Base-by-base conservation (phyloP, 2,888 invertebrate genomes). In the Heliconius sara region DNA sequence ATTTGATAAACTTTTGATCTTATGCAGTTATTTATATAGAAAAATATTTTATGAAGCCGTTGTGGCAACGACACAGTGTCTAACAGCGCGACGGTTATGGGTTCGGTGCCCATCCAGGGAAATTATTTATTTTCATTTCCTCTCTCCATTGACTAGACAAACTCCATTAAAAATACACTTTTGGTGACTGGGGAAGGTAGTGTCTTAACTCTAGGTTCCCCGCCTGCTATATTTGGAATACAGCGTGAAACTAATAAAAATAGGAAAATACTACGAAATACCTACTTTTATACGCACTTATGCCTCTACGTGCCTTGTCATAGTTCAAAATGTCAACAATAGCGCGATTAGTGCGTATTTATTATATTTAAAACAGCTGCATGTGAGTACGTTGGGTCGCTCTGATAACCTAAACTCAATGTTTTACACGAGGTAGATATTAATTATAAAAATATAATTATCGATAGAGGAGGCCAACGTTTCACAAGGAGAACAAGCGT, bases 321-420 rank as follows among this genome's bases (percentile, higher is more conserved):
- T 47, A 74, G 79, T 78, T 78, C 78, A 81, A 43, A 72, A 27
- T 73, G 82, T 82, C 78, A 76, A 70, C 65, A 57, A 30, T 30
- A 72, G 78, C 65, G 39, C 27, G 78, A 82, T 79, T 81, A 79
- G 79, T 82, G 81, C 83, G 81, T 81, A 78, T 79, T 81, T 82
- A 84, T 81, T 70, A 70, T 70, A 70, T 70, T 27, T 83, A 83
- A 72, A 81, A 82, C 78, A 77, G 79, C 77, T 80, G 80, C 74
- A 70, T 70, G 16, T 16, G 13, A 43, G 70, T 43, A 68, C 25
- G 70, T 77, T 34, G 52, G 83, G 76, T 83, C 77, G 72, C 88
- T 85, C 9, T 19, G 91, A 91, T 91, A 91, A 88, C 90, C 89
- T 82, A 4, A 1, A 76, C 85, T 85, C 85, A 83, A 85, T 84